Evolutionary conservation across 64 coral and sea anemone species (phyloP).

Genomic region (Trachythela sp.): DNA sequence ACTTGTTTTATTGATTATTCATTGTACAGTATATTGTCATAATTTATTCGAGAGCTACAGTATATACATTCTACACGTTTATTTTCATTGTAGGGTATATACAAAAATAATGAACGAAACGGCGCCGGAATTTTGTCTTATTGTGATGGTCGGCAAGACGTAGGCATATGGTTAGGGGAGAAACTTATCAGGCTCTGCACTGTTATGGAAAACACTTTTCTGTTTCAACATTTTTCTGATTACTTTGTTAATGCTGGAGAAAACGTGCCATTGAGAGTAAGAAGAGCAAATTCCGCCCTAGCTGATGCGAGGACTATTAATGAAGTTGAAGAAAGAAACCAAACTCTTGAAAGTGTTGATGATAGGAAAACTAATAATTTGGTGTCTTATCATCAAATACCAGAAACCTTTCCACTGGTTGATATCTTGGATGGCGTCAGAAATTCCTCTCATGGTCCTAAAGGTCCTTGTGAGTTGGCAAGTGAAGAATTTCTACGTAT

Average conservation of each 20-base stretch:
- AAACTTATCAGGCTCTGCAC: constrained; percentile 82
- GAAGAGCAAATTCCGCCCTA: constrained; percentile 63
- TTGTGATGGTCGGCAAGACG: constrained; percentile 60
- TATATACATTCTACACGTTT: not conserved
- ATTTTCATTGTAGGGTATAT: constrained; percentile 61
- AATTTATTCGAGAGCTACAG: no score
- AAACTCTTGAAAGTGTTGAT: constrained; percentile 23
- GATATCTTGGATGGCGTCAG: constrained; percentile 85
- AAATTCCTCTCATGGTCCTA: constrained; percentile 44
- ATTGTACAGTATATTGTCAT: no score
- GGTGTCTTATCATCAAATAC: constrained; percentile 26
- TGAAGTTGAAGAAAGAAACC: constrained; percentile 35
- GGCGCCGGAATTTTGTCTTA: constrained; percentile 81
- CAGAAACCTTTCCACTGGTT: constrained; percentile 62
- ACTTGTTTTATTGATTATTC: no score
- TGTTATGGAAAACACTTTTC: constrained; percentile 95
- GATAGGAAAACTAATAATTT: constrained; percentile 28
- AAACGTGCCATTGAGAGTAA: constrained; percentile 66
- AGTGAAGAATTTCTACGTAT: constrained; percentile 64
- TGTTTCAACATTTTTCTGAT: constrained; percentile 90
- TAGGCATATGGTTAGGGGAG: constrained; percentile 76
- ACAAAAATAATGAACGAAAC: constrained; percentile 62
- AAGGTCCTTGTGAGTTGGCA: constrained; percentile 58
- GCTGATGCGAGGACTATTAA: not conserved
- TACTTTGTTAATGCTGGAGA: constrained; percentile 91